phyloP scores from a whole-genome alignment of 2,797 vertebrate genomes.

The Sciurus vulgaris region DNA sequence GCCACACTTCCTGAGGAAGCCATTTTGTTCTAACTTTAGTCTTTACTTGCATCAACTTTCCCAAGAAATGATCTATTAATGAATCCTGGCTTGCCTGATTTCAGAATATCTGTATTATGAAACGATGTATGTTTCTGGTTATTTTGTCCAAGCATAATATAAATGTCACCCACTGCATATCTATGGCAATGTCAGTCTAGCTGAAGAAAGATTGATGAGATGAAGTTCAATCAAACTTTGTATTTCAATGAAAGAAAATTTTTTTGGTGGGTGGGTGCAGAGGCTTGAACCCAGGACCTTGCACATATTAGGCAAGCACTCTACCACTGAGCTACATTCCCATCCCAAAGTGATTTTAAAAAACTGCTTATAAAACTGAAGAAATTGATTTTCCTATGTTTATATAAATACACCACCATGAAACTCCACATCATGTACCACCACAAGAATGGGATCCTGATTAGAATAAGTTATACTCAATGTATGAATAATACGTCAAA shows the following conservation, averaged over 20 bases:
- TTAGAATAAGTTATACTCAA: too few species aligned
- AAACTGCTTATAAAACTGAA: conserved; percentile 2
- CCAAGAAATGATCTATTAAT: not conserved
- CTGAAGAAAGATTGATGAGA: not conserved
- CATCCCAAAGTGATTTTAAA: not conserved
- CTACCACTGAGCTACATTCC: too few species aligned
- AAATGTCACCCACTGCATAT: not conserved
- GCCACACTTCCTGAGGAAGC: not conserved
- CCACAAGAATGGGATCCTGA: too few species aligned
- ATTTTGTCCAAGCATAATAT: not conserved
- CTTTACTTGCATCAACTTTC: not conserved
- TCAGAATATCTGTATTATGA: not conserved
- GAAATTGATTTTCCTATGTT: not conserved
- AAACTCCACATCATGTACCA: too few species aligned
- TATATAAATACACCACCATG: too few species aligned
- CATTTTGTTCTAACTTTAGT: not conserved
- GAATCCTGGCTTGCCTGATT: not conserved
- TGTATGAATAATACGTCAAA: too few species aligned
- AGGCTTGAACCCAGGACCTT: too few species aligned
- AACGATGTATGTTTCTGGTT: not conserved
- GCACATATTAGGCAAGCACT: too few species aligned
- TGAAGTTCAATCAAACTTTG: not conserved
- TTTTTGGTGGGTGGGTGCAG: not conserved
- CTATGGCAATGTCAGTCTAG: not conserved
- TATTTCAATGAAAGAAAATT: not conserved